These are phyloP conservation scores for Drosophila flavopinicola DNA, from an alignment of 2,888 invertebrate genomes.

Conservation along the genomic window DNA sequence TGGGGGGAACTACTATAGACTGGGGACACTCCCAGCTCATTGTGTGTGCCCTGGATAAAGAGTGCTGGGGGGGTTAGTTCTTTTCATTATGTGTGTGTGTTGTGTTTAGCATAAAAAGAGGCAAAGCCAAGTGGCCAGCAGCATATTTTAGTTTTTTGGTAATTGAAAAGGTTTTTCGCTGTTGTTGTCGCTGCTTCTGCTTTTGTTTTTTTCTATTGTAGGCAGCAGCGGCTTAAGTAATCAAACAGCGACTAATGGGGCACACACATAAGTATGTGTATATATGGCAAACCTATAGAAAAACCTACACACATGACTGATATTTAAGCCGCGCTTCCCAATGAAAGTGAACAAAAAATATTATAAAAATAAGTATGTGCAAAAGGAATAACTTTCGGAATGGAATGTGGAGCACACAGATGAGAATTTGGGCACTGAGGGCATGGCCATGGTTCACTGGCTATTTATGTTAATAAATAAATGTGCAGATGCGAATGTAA, in stretches of 20 bases:
- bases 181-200: slow-evolving; percentile 15
- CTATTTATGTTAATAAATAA: slow-evolving; percentile 81
- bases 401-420: slow-evolving; percentile 43
- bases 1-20: background rate
- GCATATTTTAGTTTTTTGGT: slow-evolving; percentile 44
- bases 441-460: slow-evolving; percentile 76
- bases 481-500: slow-evolving; percentile 54
- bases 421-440: slow-evolving; percentile 33
- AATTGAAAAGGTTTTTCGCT: slow-evolving; percentile 69
- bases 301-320: slow-evolving; percentile 3
- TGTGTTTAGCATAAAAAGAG: slow-evolving; percentile 64
- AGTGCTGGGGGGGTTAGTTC: slow-evolving; percentile 6
- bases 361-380: slow-evolving; percentile 24
- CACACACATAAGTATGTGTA: slow-evolving; percentile 16
- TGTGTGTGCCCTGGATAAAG: slow-evolving; percentile 13
- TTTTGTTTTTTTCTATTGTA: slow-evolving; percentile 35
- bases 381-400: slow-evolving; percentile 60
- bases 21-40: slow-evolving; percentile 48
- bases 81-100: slow-evolving; percentile 16
- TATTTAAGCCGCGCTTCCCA: slow-evolving; percentile 45
- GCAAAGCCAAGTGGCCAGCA: slow-evolving; percentile 55
- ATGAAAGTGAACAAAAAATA: slow-evolving; percentile 60
- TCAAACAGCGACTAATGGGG: slow-evolving; percentile 57
- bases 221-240: slow-evolving; percentile 74
- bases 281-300: slow-evolving; percentile 19